These are phyloP conservation scores for Syngnathoides biaculeatus DNA, from an alignment of 2,113 vertebrate species.

Conservation along the genomic window DNA sequence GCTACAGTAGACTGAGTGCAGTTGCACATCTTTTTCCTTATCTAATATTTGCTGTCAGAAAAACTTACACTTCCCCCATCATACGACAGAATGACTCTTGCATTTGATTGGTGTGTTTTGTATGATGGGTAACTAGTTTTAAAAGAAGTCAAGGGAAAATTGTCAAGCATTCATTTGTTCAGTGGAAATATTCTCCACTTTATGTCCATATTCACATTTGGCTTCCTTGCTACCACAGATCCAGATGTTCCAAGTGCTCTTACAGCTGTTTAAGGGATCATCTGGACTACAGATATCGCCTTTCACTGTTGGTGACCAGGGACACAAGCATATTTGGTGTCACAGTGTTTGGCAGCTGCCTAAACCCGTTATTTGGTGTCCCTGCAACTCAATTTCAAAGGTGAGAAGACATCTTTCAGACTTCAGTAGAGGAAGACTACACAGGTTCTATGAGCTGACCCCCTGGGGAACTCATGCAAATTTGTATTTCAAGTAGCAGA, in stretches of 20 bases:
- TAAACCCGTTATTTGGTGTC: constrained; percentile 69
- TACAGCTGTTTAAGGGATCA: constrained; percentile 49
- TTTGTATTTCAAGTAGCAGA: no score
- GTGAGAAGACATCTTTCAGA: constrained; percentile 30
- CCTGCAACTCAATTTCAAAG: constrained; percentile 63
- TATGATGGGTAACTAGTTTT: no score
- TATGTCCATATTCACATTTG: background rate
- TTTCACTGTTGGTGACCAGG: constrained; percentile 60
- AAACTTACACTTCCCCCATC: no score
- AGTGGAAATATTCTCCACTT: no score
- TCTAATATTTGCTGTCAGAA: no score
- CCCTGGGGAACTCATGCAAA: no score
- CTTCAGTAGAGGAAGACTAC: background rate
- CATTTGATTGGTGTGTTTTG: no score
- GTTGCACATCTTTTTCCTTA: no score
- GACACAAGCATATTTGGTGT: constrained; percentile 59
- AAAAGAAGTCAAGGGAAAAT: no score
- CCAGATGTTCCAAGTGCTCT: constrained; percentile 61
- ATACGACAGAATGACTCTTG: no score
- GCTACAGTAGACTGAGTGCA: no score
- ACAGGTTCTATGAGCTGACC: background rate
- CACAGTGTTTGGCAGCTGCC: constrained; percentile 67
- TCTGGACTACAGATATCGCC: constrained; percentile 66
- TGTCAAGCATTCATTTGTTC: no score
- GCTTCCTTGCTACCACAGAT: constrained; percentile 24